Base-by-base conservation (phyloP, 2,888 invertebrate genomes). In the Tachina grossa region DNA sequence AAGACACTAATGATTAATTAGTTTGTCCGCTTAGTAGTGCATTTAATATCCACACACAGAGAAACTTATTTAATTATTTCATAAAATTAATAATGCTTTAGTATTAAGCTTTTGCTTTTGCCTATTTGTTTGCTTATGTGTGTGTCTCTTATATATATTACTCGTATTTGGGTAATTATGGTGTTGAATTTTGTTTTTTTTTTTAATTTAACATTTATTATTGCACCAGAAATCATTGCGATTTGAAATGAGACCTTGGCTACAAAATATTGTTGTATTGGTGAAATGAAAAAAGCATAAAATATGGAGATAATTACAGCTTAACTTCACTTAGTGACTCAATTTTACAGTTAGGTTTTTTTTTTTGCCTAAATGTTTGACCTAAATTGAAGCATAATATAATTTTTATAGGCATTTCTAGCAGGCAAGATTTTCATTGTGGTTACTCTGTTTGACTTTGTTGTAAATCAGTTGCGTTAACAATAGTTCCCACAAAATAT, bases 311-410 rank as follows among this genome's bases (percentile, higher is more conserved):
- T 83, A 85, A 83, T 83, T 80, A 66, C 72, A 72, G 71, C 68
- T 83, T 72, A 79, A 79, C 66, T 83, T 83, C 66, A 76, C 45
- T 85, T 76, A 80, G 83, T 80, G 83, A 85, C 72, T 83, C 79
- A 83, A 51, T 80, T 83, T 80, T 43, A 14, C 51, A n/a, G 55
- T 22, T 63, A 10, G 41, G 22, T 14, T 4, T 53, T 45, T 16
- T 45, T 66, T 75, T 59, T 14, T 22, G 53, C 65, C 55, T 59
- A 61, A 65, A 71, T n/a, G 9, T 76, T 79, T 76, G 75, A 83
- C 79, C 75, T 76, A 80, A 79, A 76, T 83, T 79, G 43, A 45
- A 49, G 66, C 49, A 66, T 83, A 39, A 41, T 68, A 59, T 49
- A 43, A n/a, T 61, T 59, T 72, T 51, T 79, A 11, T n/a, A 53